These are phyloP conservation scores for Saccopteryx bilineata DNA, from an alignment of 2,113 vertebrate genomes.

Conservation along the genomic window DNA sequence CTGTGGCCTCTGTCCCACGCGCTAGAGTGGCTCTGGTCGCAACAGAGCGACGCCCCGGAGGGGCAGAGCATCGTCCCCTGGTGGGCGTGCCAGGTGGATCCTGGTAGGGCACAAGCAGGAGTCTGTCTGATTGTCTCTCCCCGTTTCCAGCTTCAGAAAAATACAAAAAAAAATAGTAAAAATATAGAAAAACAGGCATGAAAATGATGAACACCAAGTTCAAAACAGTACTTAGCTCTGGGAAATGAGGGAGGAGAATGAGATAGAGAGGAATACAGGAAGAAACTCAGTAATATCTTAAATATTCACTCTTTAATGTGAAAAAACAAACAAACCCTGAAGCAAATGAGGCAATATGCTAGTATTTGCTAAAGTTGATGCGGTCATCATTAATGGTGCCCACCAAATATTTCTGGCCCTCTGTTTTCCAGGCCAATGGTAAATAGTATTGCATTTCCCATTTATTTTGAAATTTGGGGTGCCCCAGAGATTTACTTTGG, in stretches of 20 bases:
- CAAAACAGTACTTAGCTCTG: constrained; percentile 30
- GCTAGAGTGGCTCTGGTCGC: too few relatives aligned
- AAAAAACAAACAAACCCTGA: constrained; percentile 52
- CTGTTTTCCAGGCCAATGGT: not conserved
- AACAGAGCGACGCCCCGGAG: too few relatives aligned
- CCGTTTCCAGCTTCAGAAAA: too few relatives aligned
- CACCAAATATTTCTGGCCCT: not conserved
- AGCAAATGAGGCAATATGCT: constrained; percentile 50
- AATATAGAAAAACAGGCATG: not conserved
- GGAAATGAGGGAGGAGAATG: not conserved
- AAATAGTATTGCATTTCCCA: not conserved
- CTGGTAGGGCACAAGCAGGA: too few relatives aligned
- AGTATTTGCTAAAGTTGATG: constrained; percentile 54
- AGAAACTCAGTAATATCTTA: not conserved
- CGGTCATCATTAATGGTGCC: not conserved
- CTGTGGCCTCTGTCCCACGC: too few relatives aligned
- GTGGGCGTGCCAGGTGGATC: too few relatives aligned
- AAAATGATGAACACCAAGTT: not conserved
- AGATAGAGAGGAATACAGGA: not conserved
- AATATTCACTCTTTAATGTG: constrained; percentile 65
- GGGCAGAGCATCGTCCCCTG: too few relatives aligned
- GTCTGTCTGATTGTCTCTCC: too few relatives aligned
- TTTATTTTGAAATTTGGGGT: not conserved
- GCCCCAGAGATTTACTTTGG: not conserved
- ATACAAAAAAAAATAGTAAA: too few relatives aligned